Conservation (phyloP, 2,888 invertebrate genomes). For the Coenonympha arcania region DNA sequence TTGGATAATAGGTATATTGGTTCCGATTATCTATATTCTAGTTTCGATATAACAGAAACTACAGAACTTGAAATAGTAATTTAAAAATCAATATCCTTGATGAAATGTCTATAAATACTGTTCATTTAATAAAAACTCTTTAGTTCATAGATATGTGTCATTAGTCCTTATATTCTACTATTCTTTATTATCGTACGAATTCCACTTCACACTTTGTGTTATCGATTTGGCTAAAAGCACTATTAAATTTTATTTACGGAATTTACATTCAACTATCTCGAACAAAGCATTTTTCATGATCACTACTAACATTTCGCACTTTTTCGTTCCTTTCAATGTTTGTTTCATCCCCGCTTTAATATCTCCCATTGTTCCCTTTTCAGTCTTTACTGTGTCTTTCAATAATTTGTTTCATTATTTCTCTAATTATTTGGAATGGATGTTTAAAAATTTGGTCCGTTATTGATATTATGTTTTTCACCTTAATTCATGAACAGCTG, state of each 20-base stretch:
- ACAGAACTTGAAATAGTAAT: no score
- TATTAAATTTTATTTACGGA: neutral
- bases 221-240: neutral
- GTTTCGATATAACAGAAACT: no score
- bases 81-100: no score
- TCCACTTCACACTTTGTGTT: no score
- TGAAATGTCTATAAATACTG: no score
- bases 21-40: no score
- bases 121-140: no score
- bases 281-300: neutral
- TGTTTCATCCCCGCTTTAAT: slow-evolving; percentile 16
- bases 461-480: slow-evolving; percentile 14
- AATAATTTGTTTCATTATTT: slow-evolving; percentile 13
- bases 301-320: no score
- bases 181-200: no score
- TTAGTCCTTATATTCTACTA: no score
- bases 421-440: slow-evolving; percentile 15
- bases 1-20: no score
- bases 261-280: neutral
- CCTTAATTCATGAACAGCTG: slow-evolving; percentile 11
- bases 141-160: no score
- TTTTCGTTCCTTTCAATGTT: slow-evolving; percentile 5
- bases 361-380: slow-evolving; percentile 32
- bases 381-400: slow-evolving; percentile 32
- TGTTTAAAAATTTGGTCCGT: slow-evolving; percentile 38